Base-by-base conservation (phyloP, 1,140 invertebrate species). In the Caenorhabditis latens region DNA sequence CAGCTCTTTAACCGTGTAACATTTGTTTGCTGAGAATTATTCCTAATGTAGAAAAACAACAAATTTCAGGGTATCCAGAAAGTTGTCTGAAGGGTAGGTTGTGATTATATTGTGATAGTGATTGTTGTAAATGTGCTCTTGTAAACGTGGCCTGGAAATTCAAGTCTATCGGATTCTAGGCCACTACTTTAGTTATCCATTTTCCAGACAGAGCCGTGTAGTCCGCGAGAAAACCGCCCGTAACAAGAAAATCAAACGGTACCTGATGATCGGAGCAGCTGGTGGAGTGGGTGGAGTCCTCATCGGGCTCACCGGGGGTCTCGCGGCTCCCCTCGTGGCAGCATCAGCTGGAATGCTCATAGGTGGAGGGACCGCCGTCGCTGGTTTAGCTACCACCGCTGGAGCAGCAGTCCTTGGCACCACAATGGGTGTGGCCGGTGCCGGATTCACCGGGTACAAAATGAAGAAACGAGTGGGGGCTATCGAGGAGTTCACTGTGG, bases 381-480 rank as follows among this genome's bases (percentile, higher is more conserved):
- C 90, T 14, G 91, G 88, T 4, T 46, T 92, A 24, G 89, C 91
- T 6, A 91, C 93, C 4, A 90, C 91, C 50, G 93, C 93, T n/a
- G 93, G 93, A 6, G 92, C 93, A 13, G 93, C 93, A 61, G 91
- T 93, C 13, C 92, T 94, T 75, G 93, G 93, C 0, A 94, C 93
- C 0, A 84, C 94, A 65, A 94, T 94, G 91, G 94, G 94, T 21
- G 93, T 93, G 1, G 93, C 94, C 42, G 94, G 94, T 19, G 94
- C 93, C 24, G 94, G 94, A 8, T 89, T 94, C 3, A 90, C 93
- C 86, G 94, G 94, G 92, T 93, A 88, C 87, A 93, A 93, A 84
- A 94, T 94, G 93, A 93, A 93, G 67, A 93, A 92, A 85, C 89
- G 94, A 84, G 93, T 94, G 57, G 94, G 94, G 42, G 93, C 92